These are phyloP conservation scores for Notodonta ziczac DNA, from an alignment of 2,888 invertebrate genomes.

Conservation along the genomic window DNA sequence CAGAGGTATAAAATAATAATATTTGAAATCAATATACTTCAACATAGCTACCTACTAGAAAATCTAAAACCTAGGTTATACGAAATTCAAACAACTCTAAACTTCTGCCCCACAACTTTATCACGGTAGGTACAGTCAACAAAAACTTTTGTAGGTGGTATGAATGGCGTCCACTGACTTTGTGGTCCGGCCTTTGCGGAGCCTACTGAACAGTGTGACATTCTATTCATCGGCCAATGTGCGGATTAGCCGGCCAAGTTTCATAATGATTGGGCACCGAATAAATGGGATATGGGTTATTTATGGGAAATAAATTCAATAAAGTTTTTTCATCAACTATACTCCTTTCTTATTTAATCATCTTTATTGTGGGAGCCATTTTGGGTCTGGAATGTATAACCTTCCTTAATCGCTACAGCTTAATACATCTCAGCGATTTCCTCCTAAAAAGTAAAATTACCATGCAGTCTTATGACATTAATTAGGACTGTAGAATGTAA, in stretches of 20 bases:
- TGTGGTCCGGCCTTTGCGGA: constrained; percentile 64
- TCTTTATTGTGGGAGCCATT: too few species aligned
- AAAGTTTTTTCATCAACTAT: background rate
- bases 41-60: too few species aligned
- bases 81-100: constrained; percentile 3
- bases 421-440: too few species aligned
- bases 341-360: background rate
- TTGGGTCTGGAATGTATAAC: too few species aligned
- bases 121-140: constrained; percentile 54
- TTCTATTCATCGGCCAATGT: constrained; percentile 44
- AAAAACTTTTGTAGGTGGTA: constrained; percentile 69
- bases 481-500: too few species aligned
- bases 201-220: constrained; percentile 38
- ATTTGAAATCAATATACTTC: too few species aligned
- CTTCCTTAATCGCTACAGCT: too few species aligned
- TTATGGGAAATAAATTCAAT: constrained; percentile 11
- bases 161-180: constrained; percentile 57
- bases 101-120: constrained; percentile 22
- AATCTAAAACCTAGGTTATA: too few species aligned
- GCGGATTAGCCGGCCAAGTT: constrained; percentile 49
- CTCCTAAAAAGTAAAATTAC: too few species aligned
- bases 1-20: too few species aligned
- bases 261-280: constrained; percentile 28
- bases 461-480: too few species aligned
- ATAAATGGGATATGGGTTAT: constrained; percentile 15